These are phyloP conservation scores for Drosophila punjabiensis DNA, from an alignment of 1,140 invertebrate species.

Conservation along the genomic window DNA sequence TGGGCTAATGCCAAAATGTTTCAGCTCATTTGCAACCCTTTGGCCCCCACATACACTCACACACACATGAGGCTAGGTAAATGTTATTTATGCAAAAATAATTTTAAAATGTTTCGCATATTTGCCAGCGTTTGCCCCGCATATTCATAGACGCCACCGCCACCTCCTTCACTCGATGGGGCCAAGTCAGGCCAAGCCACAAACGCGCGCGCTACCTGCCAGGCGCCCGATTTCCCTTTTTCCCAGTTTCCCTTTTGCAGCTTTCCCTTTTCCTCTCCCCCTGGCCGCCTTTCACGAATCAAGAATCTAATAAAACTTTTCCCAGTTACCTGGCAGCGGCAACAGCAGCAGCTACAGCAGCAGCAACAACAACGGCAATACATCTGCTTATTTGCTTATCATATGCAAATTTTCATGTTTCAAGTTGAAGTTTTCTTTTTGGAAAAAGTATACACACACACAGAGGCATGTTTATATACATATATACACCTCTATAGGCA, in stretches of 20 bases:
- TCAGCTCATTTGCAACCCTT: constrained; percentile 72
- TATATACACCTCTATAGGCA: constrained; percentile 37
- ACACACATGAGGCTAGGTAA: constrained; percentile 33
- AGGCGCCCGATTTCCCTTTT: constrained; percentile 5
- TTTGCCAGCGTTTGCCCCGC: constrained; percentile 59
- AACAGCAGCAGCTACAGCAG: constrained; percentile 5
- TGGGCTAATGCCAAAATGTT: constrained; percentile 55
- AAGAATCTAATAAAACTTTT: constrained; percentile 84
- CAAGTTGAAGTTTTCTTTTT: constrained; percentile 71
- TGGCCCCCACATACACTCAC: constrained; percentile 38
- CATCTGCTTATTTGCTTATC: constrained; percentile 81
- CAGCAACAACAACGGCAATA: constrained; percentile 35
- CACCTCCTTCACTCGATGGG: neutral
- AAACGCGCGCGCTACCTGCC: constrained; percentile 50
- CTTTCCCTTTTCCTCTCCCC: neutral
- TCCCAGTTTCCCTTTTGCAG: neutral
- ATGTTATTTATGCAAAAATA: constrained; percentile 80
- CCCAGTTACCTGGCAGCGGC: constrained; percentile 60
- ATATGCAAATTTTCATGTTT: constrained; percentile 82
- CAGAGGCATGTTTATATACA: constrained; percentile 5
- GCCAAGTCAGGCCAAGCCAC: constrained; percentile 46
- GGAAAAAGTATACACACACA: constrained; percentile 25
- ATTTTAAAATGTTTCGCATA: constrained; percentile 77
- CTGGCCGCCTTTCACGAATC: constrained; percentile 40
- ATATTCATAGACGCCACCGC: constrained; percentile 59